Base-by-base conservation (phyloP, 1,140 invertebrate species). In the Nephila pilipes region DNA sequence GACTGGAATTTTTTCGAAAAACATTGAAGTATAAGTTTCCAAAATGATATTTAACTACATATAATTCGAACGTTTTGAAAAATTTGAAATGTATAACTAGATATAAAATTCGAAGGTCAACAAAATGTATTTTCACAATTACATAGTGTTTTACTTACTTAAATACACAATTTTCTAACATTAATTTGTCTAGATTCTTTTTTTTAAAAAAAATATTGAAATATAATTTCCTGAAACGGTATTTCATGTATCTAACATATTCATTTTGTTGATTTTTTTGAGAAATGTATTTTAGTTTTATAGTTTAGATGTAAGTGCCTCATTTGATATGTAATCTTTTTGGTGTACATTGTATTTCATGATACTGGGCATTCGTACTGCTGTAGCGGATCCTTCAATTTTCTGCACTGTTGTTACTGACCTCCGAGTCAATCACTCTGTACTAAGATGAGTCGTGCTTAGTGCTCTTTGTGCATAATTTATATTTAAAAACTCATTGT, bases 291-390 rank as follows among this genome's bases (percentile, higher is more conserved):
- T 85, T 55, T 85, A 87, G 46, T 90, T 90, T 32, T 55, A 79
- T 90, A 87, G 75, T 79, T 87, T 85, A 79, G n/a, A 22, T 87
- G 81, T 29, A 87, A 92, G 83, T 79, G 91, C 91, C 91, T 93
- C 91, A 58, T 87, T 93, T 93, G 32, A 93, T 80, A 87, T 75
- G 29, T 85, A 65, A 60, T 92, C 38, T 85, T 87, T 75, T 46
- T 87, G 83, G 38, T 85, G 60, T 85, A 87, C 83, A 93, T 92
- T 85, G 81, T 87, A 80, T 79, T 87, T 92, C 90, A 87, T 58
- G 36, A 57, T 83, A 81, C 54, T 69, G 65, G 91, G 85, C 85
- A 87, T 93, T 93, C 87, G 83, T 87, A 93, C 65, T 93, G 85
- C 60, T 91, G 57, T 60, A 87, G 85, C 25, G 46, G 32, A 75